These are phyloP conservation scores for Nemurella pictetii DNA, from an alignment of 2,888 invertebrate genomes.

Conservation along the genomic window DNA sequence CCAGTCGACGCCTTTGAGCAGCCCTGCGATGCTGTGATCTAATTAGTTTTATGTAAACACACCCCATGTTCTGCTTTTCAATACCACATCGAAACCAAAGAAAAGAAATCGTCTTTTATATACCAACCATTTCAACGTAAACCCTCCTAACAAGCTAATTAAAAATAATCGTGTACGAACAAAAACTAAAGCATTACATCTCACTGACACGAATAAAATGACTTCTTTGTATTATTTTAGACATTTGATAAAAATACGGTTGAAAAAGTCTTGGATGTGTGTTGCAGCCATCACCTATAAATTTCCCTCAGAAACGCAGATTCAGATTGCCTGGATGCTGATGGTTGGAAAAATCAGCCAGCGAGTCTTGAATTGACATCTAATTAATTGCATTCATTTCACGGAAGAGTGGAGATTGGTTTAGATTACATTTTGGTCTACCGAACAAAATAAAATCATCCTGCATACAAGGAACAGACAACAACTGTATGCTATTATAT, in stretches of 20 bases:
- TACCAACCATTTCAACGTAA: background rate
- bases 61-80: background rate
- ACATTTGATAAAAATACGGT: background rate
- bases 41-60: background rate
- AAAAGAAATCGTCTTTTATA: background rate
- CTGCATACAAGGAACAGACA: background rate
- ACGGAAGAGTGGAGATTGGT: conserved; percentile 9
- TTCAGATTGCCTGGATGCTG: background rate
- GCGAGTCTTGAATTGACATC: conserved; percentile 26
- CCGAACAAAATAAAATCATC: background rate
- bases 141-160: background rate
- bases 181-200: background rate
- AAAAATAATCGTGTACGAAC: background rate
- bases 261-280: background rate
- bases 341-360: background rate
- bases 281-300: background rate
- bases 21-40: background rate
- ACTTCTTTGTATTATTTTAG: background rate
- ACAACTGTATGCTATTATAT: background rate
- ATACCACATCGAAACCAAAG: background rate
- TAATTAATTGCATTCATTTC: conserved; percentile 24
- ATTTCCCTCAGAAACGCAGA: background rate
- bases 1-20: background rate
- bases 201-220: background rate
- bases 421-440: conserved; percentile 12